These are phyloP conservation scores for Synanthedon vespiformis DNA, from an alignment of 2,888 invertebrate species.

Conservation along the genomic window DNA sequence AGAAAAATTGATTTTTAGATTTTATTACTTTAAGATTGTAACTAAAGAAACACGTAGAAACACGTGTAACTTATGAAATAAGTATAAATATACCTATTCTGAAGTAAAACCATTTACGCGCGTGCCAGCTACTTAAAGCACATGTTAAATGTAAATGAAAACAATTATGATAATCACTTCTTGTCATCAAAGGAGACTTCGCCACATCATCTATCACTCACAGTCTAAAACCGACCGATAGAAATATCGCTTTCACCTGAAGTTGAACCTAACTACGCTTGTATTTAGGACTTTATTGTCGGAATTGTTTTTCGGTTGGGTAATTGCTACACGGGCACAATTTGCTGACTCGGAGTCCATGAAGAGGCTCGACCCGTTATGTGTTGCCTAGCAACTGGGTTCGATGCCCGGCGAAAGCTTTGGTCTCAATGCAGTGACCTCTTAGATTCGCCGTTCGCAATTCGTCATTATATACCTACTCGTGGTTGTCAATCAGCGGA, in stretches of 20 bases:
- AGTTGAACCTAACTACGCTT: background rate
- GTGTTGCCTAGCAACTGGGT: constrained; percentile 53
- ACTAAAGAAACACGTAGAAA: too few relatives aligned
- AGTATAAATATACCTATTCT: too few relatives aligned
- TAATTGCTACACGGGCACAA: background rate
- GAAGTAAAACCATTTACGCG: too few relatives aligned
- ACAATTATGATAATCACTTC: constrained; percentile 16
- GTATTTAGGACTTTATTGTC: background rate
- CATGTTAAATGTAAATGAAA: constrained; percentile 7
- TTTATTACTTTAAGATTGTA: too few relatives aligned
- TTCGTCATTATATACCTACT: constrained; percentile 49
- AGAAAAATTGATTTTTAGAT: too few relatives aligned
- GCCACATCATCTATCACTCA: constrained; percentile 18
- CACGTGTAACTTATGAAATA: too few relatives aligned
- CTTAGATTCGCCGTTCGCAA: constrained; percentile 55
- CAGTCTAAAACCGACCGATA: constrained; percentile 4
- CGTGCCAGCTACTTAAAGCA: background rate
- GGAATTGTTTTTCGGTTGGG: background rate
- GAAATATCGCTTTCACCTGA: background rate
- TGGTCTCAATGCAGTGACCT: constrained; percentile 41
- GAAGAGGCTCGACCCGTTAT: constrained; percentile 42
- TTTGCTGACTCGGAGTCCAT: background rate
- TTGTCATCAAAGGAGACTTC: constrained; percentile 16
- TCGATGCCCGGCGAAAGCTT: constrained; percentile 59
- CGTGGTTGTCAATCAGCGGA: constrained; percentile 24